Conservation (phyloP, 2,888 invertebrate genomes). For the Chrysotoxum bicinctum region DNA sequence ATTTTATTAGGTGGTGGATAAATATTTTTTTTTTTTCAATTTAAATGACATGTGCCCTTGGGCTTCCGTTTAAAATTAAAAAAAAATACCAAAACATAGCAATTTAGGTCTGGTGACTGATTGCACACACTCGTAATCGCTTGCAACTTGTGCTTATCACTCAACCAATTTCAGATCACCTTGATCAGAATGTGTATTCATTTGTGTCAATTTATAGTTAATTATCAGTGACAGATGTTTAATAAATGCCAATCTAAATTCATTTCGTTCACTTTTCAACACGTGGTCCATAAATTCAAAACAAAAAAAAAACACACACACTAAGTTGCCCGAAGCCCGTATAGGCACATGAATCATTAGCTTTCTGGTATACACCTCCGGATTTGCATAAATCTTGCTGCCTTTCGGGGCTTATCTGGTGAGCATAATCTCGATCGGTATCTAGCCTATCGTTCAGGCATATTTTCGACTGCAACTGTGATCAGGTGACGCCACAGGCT, state of each 20-base stretch:
- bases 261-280: slow-evolving; percentile 20
- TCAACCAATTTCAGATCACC: not conserved
- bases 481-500: not conserved
- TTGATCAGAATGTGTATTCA: slow-evolving; percentile 12
- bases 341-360: slow-evolving; percentile 6
- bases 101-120: not conserved
- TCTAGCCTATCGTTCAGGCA: not conserved
- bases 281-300: slow-evolving; percentile 20
- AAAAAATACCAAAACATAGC: not conserved
- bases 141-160: slow-evolving; percentile 1
- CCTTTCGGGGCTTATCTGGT: slow-evolving; percentile 19
- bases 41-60: too few species aligned
- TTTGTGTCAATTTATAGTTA: slow-evolving; percentile 9
- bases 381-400: slow-evolving; percentile 44
- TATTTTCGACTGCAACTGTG: not conserved
- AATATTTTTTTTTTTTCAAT: too few species aligned
- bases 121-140: not conserved
- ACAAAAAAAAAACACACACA: not conserved
- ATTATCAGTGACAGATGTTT: slow-evolving; percentile 19
- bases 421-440: slow-evolving; percentile 13
- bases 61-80: not conserved
- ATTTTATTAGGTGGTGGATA: too few species aligned
- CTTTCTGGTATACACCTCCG: not conserved
- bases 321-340: not conserved
- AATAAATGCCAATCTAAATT: slow-evolving; percentile 29